Evolutionary conservation across 2,888 invertebrate species (phyloP).

Genomic region (Pilophorus perplexus): DNA sequence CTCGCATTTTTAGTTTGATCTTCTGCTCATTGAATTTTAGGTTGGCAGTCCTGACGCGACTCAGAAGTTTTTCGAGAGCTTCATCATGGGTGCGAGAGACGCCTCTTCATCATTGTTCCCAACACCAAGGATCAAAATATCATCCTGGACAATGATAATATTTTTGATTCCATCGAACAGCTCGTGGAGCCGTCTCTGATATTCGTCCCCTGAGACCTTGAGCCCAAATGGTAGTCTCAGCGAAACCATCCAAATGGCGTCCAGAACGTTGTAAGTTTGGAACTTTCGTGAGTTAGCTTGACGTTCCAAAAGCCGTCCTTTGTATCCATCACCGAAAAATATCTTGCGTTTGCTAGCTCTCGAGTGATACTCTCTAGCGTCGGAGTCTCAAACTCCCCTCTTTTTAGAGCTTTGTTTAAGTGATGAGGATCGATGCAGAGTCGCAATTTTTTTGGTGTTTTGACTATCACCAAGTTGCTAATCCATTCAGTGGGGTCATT

Average conservation of each 20-base stretch:
- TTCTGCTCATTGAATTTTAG: slow-evolving; percentile 20
- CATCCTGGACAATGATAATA: slow-evolving; percentile 18
- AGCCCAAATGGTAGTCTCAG: neutral
- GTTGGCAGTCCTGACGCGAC: neutral
- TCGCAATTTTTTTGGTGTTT: slow-evolving; percentile 16
- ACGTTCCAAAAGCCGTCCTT: slow-evolving; percentile 48
- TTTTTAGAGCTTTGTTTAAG: slow-evolving; percentile 20
- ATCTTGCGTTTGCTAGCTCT: slow-evolving; percentile 16
- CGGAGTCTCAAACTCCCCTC: slow-evolving; percentile 18
- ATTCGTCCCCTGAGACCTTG: slow-evolving; percentile 21
- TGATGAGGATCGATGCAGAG: slow-evolving; percentile 19
- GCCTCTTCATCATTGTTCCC: slow-evolving; percentile 12
- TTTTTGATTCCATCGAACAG: slow-evolving; percentile 6
- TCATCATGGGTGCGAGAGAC: neutral
- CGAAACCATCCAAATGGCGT: slow-evolving; percentile 47
- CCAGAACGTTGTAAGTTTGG: slow-evolving; percentile 46
- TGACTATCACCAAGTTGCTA: slow-evolving; percentile 28
- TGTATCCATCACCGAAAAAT: slow-evolving; percentile 47
- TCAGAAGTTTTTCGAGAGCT: slow-evolving; percentile 12
- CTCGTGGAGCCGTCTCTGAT: slow-evolving; percentile 1
- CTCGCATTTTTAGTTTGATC: slow-evolving; percentile 3
- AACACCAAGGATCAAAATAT: slow-evolving; percentile 1
- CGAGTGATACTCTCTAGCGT: slow-evolving; percentile 24
- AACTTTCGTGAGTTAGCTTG: slow-evolving; percentile 44
- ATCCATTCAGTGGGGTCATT: slow-evolving; percentile 33